These are phyloP conservation scores for Actinernus sp. DNA, from an alignment of 92 coral and sea anemone genomes.

Conservation along the genomic window DNA sequence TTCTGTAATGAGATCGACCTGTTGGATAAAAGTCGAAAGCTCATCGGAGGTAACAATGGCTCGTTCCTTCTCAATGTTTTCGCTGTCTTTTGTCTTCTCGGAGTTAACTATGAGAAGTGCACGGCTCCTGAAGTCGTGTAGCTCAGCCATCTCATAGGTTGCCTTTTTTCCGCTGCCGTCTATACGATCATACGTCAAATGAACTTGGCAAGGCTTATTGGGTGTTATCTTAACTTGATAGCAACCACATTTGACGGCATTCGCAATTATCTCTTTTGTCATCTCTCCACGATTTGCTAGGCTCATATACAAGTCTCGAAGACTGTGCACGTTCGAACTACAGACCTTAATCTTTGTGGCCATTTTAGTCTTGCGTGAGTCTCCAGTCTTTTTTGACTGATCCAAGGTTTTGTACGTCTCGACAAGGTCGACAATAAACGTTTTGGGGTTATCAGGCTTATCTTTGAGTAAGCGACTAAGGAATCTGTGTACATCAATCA, in stretches of 20 bases:
- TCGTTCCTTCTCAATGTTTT: slow-evolving; percentile 1
- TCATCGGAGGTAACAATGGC: slow-evolving; percentile 27
- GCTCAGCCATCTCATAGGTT: slow-evolving; percentile 72
- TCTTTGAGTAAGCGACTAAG: slow-evolving; percentile 59
- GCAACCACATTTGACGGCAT: slow-evolving; percentile 71
- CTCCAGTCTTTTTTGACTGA: not conserved
- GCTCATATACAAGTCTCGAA: slow-evolving; percentile 77
- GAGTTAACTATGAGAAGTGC: slow-evolving; percentile 94
- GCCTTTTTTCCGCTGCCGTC: slow-evolving; percentile 55
- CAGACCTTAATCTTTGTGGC: slow-evolving; percentile 86
- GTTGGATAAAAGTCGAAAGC: slow-evolving; percentile 64
- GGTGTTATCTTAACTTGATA: slow-evolving; percentile 49
- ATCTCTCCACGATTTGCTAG: slow-evolving; percentile 92
- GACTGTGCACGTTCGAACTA: slow-evolving; percentile 81
- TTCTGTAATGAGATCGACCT: slow-evolving; percentile 82
- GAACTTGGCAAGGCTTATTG: slow-evolving; percentile 48
- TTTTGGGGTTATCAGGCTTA: slow-evolving; percentile 33
- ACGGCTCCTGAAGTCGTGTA: slow-evolving; percentile 91
- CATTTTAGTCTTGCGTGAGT: slow-evolving; percentile 32
- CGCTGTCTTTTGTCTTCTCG: slow-evolving; percentile 48
- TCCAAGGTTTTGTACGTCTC: slow-evolving; percentile 16
- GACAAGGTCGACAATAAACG: slow-evolving; percentile 30
- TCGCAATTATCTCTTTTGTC: slow-evolving; percentile 84
- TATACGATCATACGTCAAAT: slow-evolving; percentile 71
- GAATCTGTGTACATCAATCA: slow-evolving; percentile 94